phyloP scores from a whole-genome alignment of 2,888 invertebrate species.

The Philereme vetulata region DNA sequence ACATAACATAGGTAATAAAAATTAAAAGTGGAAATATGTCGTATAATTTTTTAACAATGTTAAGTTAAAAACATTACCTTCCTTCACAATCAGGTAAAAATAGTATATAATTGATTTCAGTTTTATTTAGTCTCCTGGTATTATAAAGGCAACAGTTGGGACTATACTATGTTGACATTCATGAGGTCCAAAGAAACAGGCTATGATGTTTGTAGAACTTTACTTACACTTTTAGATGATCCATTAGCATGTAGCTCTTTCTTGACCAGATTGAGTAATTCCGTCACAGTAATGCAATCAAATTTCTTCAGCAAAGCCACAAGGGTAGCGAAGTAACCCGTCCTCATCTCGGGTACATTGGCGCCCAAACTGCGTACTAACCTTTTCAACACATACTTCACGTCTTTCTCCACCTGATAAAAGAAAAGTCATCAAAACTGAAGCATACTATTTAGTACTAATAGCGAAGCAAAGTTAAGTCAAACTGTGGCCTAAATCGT shows the following conservation, averaged over 20 bases:
- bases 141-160: too few relatives aligned
- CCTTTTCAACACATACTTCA: conserved; percentile 87
- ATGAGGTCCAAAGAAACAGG: too few relatives aligned
- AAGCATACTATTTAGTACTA: background rate
- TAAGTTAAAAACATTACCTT: too few relatives aligned
- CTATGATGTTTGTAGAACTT: background rate
- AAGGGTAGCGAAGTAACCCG: conserved; percentile 88
- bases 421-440: conserved; percentile 27
- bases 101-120: too few relatives aligned
- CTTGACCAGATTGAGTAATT: conserved; percentile 84
- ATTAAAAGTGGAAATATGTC: too few relatives aligned
- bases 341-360: conserved; percentile 84
- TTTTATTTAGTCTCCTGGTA: too few relatives aligned
- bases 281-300: conserved; percentile 73
- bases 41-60: too few relatives aligned
- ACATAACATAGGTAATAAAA: too few relatives aligned
- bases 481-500: background rate
- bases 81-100: too few relatives aligned
- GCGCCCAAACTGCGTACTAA: conserved; percentile 89
- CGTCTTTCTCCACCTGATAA: conserved; percentile 84
- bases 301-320: conserved; percentile 84
- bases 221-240: conserved; percentile 86
- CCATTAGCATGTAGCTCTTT: conserved; percentile 86
- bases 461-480: background rate
- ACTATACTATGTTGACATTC: too few relatives aligned